Percentiles rank a stretch among this genome's conserved stretches.
Evolutionary conservation across 2,888 invertebrate genomes (phyloP).

Genomic region (Mechanitis mazaeus): DNA sequence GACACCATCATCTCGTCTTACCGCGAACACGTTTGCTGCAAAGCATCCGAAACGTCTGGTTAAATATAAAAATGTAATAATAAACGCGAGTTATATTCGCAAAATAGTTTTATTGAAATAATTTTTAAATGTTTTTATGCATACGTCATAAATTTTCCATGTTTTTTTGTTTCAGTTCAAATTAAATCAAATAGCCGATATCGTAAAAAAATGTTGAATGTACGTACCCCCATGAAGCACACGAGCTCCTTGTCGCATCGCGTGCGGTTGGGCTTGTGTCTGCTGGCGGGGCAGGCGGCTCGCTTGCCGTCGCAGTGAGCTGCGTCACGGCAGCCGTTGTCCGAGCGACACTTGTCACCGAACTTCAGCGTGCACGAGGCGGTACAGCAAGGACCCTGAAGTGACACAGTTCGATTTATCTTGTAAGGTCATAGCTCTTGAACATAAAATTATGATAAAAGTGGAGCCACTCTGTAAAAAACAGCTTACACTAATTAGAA

Average conservation of each 20-base stretch:
- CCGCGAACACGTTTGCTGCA: no score
- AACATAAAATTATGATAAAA: no score
- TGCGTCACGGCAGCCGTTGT: slow-evolving; percentile 95
- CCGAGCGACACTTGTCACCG: slow-evolving; percentile 92
- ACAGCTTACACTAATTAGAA: no score
- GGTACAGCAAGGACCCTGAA: slow-evolving; percentile 96
- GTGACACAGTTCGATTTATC: no score
- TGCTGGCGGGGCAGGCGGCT: slow-evolving; percentile 93
- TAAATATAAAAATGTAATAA: no score
- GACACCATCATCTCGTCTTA: no score
- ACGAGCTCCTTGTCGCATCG: slow-evolving; percentile 98
- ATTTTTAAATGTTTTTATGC: background rate
- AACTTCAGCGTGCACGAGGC: slow-evolving; percentile 88
- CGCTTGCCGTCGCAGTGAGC: slow-evolving; percentile 93
- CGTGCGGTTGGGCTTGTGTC: slow-evolving; percentile 94
- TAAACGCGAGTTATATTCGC: no score
- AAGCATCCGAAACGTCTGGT: no score
- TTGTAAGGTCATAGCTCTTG: background rate
- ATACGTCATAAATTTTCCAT: background rate
- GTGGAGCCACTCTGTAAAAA: no score
- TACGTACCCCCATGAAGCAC: slow-evolving; percentile 94
- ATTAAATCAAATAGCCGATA: no score
- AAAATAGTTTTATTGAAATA: background rate
- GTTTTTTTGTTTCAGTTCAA: no score
- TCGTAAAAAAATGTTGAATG: background rate